A percentile compares a stretch with the other conserved stretches of the same genome.
Evolutionary conservation across 2,113 vertebrate genomes (phyloP).

Genomic region (Oenanthe melanoleuca): DNA sequence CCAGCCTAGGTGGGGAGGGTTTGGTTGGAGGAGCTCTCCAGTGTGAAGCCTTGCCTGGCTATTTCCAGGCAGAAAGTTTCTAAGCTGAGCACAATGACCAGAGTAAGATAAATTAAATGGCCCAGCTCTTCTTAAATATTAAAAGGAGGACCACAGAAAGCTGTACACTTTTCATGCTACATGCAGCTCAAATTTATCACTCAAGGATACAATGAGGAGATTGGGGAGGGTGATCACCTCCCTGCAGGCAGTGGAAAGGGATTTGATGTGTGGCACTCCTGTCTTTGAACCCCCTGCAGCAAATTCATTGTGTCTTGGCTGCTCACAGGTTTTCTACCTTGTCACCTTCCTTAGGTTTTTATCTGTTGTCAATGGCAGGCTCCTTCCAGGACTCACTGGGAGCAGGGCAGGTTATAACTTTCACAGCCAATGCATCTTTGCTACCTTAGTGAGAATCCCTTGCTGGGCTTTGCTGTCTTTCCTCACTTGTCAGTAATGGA

Average conservation of each 20-base stretch:
- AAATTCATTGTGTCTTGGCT: slow-evolving; percentile 1
- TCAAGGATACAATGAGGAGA: not conserved
- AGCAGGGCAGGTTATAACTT: not conserved
- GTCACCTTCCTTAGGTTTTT: slow-evolving; percentile 14
- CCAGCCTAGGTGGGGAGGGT: not conserved
- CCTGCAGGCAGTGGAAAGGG: not conserved
- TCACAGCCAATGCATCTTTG: not conserved
- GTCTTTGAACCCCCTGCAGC: not conserved
- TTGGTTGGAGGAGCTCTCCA: not conserved
- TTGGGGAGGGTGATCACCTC: not conserved
- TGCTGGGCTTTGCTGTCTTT: not conserved
- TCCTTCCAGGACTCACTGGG: not conserved
- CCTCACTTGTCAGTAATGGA: not conserved
- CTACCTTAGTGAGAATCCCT: not conserved
- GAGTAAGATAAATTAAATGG: not conserved
- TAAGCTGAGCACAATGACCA: too few relatives aligned
- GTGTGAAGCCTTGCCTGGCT: not conserved
- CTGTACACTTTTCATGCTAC: not conserved
- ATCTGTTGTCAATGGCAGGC: slow-evolving; percentile 9
- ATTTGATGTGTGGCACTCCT: not conserved
- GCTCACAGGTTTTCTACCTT: not conserved
- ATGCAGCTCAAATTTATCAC: not conserved
- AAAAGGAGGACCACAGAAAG: not conserved
- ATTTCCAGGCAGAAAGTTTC: not conserved
- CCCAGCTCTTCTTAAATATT: not conserved